Conservation (phyloP, 1,140 invertebrate species). For the Physella acuta region DNA sequence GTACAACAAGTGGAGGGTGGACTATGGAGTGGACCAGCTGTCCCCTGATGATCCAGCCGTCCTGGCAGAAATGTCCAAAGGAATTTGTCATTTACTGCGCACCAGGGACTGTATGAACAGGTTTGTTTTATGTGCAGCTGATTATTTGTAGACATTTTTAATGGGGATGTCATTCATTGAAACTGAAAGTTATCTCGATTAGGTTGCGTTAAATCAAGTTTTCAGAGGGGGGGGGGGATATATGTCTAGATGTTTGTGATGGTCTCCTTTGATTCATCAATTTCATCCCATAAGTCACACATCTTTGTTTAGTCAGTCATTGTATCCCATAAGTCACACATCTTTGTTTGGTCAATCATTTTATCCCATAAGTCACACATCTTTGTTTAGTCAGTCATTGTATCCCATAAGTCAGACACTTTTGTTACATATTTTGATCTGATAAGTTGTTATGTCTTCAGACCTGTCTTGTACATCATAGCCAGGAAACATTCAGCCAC, state of each 20-base stretch:
- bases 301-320: not conserved
- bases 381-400: not conserved
- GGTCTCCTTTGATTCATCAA: not conserved
- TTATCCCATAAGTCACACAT: not conserved
- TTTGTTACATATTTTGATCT: slow-evolving; percentile 8
- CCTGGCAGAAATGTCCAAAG: slow-evolving; percentile 65
- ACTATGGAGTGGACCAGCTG: slow-evolving; percentile 65
- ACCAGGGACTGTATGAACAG: slow-evolving; percentile 72
- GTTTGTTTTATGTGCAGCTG: too few relatives aligned
- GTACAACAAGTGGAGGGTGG: slow-evolving; percentile 76
- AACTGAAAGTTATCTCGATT: too few relatives aligned
- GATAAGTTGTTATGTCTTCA: slow-evolving; percentile 31
- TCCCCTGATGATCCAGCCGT: slow-evolving; percentile 66
- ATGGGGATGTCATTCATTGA: too few relatives aligned
- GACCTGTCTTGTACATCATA: slow-evolving; percentile 74
- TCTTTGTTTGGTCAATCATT: not conserved
- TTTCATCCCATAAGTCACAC: not conserved
- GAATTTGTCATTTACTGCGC: slow-evolving; percentile 69
- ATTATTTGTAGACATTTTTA: too few relatives aligned
- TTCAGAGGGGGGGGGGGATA: too few relatives aligned
- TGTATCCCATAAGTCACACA: not conserved
- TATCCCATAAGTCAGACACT: not conserved
- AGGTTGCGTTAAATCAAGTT: too few relatives aligned
- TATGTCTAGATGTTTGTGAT: slow-evolving; percentile 5
- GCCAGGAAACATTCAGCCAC: slow-evolving; percentile 74